phyloP scores from a whole-genome alignment of 2,113 vertebrate genomes.

The Orycteropus afer region DNA sequence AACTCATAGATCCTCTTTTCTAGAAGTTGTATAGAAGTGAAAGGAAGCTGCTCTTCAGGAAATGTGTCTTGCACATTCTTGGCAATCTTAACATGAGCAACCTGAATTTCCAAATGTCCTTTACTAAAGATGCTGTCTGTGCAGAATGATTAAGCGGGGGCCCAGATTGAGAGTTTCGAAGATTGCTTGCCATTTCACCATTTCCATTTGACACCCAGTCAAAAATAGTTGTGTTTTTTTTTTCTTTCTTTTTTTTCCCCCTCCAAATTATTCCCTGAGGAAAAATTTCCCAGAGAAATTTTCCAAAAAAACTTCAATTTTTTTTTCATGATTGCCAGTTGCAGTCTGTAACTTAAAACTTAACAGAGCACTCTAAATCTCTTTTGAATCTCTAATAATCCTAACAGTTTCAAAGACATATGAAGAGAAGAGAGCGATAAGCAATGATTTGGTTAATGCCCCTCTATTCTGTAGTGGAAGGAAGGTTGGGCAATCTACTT shows the following conservation, averaged over 20 bases:
- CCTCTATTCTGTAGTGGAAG: no score
- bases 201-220: not conserved
- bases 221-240: not conserved
- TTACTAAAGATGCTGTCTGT: not conserved
- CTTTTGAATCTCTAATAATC: not conserved
- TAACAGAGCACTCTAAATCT: constrained; percentile 31
- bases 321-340: not conserved
- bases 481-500: no score
- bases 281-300: not conserved
- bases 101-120: not conserved
- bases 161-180: not conserved
- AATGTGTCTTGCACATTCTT: not conserved
- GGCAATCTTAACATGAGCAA: not conserved
- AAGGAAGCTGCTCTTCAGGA: not conserved
- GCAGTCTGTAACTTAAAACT: not conserved
- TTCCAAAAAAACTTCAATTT: not conserved
- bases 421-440: no score
- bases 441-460: no score
- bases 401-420: not conserved
- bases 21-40: not conserved
- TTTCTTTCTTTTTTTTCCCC: not conserved
- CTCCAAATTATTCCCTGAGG: not conserved
- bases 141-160: not conserved
- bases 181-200: not conserved
- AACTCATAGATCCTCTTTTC: not conserved